These are phyloP conservation scores for Drosophila imparisetae DNA, from an alignment of 2,888 invertebrate genomes.

Conservation along the genomic window DNA sequence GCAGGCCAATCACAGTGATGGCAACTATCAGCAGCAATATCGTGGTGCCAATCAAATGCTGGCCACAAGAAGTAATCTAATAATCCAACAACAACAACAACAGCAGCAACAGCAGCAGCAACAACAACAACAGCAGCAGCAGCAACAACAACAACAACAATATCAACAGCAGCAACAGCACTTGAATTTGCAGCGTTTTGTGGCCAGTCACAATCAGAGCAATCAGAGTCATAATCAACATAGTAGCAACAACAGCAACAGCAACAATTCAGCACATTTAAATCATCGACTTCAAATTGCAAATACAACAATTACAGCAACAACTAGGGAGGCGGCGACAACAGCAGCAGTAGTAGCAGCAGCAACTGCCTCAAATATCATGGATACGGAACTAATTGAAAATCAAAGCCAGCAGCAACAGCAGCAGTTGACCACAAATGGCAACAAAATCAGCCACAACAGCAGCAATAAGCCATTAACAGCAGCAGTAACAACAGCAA, in stretches of 20 bases:
- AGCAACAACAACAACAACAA: constrained; percentile 68
- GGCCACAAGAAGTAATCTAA: constrained; percentile 81
- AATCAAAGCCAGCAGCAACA: constrained; percentile 71
- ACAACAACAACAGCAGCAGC: constrained; percentile 71
- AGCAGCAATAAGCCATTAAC: constrained; percentile 70
- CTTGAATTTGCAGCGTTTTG: constrained; percentile 82
- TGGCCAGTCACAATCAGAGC: constrained; percentile 79
- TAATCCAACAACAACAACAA: constrained; percentile 82
- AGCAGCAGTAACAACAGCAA: constrained; percentile 44
- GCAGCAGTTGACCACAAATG: constrained; percentile 64
- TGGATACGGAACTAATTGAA: constrained; percentile 81
- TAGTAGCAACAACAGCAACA: constrained; percentile 69
- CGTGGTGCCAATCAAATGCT: constrained; percentile 71
- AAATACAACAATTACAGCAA: constrained; percentile 83
- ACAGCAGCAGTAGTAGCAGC: constrained; percentile 37
- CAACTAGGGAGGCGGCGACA: constrained; percentile 66
- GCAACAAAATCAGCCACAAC: constrained; percentile 76
- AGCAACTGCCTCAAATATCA: constrained; percentile 52
- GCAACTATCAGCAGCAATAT: constrained; percentile 78
- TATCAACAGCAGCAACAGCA: constrained; percentile 72
- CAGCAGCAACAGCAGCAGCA: constrained; percentile 76
- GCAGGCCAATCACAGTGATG: constrained; percentile 52
- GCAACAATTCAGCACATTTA: constrained; percentile 62
- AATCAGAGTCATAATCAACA: constrained; percentile 57
- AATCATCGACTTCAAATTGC: constrained; percentile 82